phyloP scores from a whole-genome alignment of 2,113 vertebrate species.

The Geothlypis trichas region DNA sequence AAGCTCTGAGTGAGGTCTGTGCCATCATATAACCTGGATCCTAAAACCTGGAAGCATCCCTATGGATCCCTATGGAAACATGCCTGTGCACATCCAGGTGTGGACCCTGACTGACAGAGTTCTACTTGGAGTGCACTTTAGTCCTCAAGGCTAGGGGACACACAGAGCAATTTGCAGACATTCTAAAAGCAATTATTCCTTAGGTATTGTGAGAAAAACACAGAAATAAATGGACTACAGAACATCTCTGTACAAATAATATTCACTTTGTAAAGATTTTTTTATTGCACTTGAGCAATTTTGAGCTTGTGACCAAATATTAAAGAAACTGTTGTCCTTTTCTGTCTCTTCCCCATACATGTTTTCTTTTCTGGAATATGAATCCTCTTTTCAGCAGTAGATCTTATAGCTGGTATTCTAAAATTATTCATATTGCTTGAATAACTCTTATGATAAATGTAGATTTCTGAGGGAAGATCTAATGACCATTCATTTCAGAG shows the following conservation, averaged over 20 bases:
- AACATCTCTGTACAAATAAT: neutral
- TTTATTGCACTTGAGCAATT: neutral
- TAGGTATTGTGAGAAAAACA: neutral
- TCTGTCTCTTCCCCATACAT: neutral
- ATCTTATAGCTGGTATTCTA: neutral
- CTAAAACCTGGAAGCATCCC: neutral
- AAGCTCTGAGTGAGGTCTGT: neutral
- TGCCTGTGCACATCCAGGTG: neutral
- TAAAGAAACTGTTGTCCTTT: neutral
- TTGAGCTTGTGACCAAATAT: neutral
- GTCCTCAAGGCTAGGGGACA: neutral
- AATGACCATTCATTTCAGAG: neutral
- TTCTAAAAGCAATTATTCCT: neutral
- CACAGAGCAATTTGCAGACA: neutral
- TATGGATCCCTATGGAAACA: neutral
- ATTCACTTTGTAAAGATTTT: neutral
- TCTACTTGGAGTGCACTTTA: neutral
- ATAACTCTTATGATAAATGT: neutral
- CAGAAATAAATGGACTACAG: neutral
- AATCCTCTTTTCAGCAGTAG: neutral
- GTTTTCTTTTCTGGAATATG: neutral
- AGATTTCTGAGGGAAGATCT: neutral
- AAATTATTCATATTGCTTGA: neutral
- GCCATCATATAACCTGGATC: neutral
- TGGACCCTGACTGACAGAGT: neutral